Base-by-base conservation (phyloP, 2,888 invertebrate genomes). In the Trachelus troglodyta region DNA sequence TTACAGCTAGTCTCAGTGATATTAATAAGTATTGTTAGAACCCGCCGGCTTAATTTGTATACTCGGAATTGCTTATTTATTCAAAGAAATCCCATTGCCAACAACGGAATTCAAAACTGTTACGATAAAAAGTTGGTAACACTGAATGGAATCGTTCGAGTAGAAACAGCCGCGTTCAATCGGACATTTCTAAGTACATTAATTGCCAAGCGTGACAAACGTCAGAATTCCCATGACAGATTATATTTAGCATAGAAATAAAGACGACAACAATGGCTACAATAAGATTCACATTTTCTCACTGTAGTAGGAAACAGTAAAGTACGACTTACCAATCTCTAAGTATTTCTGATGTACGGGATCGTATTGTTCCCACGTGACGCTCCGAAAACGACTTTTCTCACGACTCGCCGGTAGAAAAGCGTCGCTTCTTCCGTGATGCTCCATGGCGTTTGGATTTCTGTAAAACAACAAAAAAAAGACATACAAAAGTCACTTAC, bases 331-430 rank as follows among this genome's bases (percentile, higher is more conserved):
- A 98, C 98, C 96, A 90, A 98, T 97, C 94, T 97, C 97, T 88
- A 98, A 93, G 92, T 98, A 98, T 91, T 98, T 97, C 90, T 98
- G 98, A 93, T 97, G 97, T 81, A 97, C 95, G 1, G 96, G 96
- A 91, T 98, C 97, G 92, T 98, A 98, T 89, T 96, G 96, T 85
- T 98, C 98, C 98, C 98, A 98, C 76, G 94, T 94, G 85, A 96
- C 94, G 83, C 95, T 96, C 76, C 96, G 94, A 92, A 97, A 97
- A 87, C 96, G 95, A 93, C 96, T 97, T 83, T 96, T 94, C 89
- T 97, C 97, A 88, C 96, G 95, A 76, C 96, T 97, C 74, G 96
- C 95, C 6, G 96, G 95, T 82, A 97, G 92, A 75, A 95, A 93
- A 0, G 95, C 94, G 88, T 97, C 97, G 89, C 95, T 95, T 35